A percentile compares a stretch with the other conserved stretches of the same genome.
These are phyloP conservation scores for Alosa alosa DNA, from an alignment of 2,113 vertebrate genomes.

Conservation along the genomic window DNA sequence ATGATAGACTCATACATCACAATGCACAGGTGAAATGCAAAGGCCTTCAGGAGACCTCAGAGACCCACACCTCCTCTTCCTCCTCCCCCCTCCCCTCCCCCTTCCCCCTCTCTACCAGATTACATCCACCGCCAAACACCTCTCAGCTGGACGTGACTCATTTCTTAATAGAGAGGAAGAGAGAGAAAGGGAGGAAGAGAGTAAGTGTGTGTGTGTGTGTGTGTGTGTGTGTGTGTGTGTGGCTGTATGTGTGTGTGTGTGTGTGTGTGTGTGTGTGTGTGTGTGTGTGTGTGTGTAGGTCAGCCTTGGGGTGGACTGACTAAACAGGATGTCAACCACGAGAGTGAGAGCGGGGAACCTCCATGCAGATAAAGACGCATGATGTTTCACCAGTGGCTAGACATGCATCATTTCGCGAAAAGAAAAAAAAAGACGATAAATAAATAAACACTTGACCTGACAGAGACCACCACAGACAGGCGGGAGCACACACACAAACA, in stretches of 20 bases:
- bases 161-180: background rate
- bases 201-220: constrained; percentile 10
- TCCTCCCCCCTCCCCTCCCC: background rate
- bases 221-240: constrained; percentile 13
- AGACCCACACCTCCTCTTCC: background rate
- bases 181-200: background rate
- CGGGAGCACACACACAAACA: background rate
- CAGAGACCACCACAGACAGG: background rate
- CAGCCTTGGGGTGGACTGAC: background rate
- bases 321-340: constrained; percentile 27
- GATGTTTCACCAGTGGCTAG: constrained; percentile 1
- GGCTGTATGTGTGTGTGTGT: constrained; percentile 25
- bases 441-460: constrained; percentile 12
- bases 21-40: background rate
- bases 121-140: background rate
- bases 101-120: background rate
- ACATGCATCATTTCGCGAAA: background rate
- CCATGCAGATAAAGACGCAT: constrained; percentile 14
- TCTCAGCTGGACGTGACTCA: constrained; percentile 13
- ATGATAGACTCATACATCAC: constrained; percentile 37
- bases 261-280: constrained; percentile 14
- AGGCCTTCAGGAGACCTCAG: background rate
- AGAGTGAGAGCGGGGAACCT: background rate
- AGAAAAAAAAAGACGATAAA: background rate
- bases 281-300: constrained; percentile 13